Evolutionary conservation across 2,113 vertebrate species (phyloP), one percentile per base, ranked within the genome.

Genomic region (Hymenochirus boettgeri): DNA sequence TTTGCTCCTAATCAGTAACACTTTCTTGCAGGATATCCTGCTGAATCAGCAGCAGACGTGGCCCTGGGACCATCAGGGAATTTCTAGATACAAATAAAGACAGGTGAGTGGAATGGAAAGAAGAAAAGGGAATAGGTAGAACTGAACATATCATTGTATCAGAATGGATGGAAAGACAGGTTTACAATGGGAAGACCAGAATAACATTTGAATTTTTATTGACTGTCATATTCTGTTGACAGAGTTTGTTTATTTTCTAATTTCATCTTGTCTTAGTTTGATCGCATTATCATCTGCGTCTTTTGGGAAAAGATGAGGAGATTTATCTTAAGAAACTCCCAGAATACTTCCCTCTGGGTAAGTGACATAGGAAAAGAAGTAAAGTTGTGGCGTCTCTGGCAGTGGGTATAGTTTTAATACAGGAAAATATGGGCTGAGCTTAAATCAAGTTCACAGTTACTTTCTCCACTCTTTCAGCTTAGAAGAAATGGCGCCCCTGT

Each of bases 211-310:
- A n/a, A n/a, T n/a, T n/a, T n/a, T n/a, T n/a, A n/a, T n/a, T n/a
- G n/a, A n/a, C n/a, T n/a, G n/a, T n/a, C n/a, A n/a, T n/a, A n/a
- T n/a, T n/a, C n/a, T n/a, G n/a, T n/a, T n/a, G n/a, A n/a, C n/a
- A n/a, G n/a, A n/a, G n/a, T n/a, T n/a, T n/a, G n/a, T n/a, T n/a
- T n/a, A n/a, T n/a, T n/a, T n/a, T n/a, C n/a, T 42, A 17, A 42
- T 1, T 15, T 3, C 39, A 42, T 19, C 45, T 53, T 21, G 3
- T 69, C 19, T n/a, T 70, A 85, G 83, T 80, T 85, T 42, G 83
- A 84, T 1, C 76, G 83, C 12, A 63, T 85, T 6, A 24, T 85
- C 57, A 51, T 85, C 75, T 85, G 83, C 1, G 80, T 82, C 61
- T 85, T 82, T 71, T 80, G 33, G 79, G 82, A 53, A 77, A 82